These are phyloP conservation scores for Arctia plantaginis DNA, from an alignment of 2,888 invertebrate genomes.

Conservation along the genomic window DNA sequence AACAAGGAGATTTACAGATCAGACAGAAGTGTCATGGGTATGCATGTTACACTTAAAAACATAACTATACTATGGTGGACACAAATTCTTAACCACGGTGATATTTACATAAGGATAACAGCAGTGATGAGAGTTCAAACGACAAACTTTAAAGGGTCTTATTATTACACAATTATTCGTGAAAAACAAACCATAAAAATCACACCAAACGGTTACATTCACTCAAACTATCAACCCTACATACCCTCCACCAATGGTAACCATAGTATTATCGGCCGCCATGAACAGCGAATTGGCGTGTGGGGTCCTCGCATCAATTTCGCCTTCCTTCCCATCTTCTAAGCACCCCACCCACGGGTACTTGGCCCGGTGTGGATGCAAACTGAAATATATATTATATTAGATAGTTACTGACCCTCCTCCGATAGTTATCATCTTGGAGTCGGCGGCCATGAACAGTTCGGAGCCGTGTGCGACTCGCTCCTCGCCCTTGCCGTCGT, in stretches of 20 bases:
- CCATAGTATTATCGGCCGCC: conserved; percentile 97
- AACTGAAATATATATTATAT: conserved; percentile 63
- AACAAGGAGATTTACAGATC: not conserved
- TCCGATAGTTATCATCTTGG: conserved; percentile 97
- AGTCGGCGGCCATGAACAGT: conserved; percentile 98
- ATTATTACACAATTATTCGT: not conserved
- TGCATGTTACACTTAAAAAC: not conserved
- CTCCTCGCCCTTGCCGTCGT: conserved; percentile 83
- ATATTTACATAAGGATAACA: not conserved
- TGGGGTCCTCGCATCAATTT: conserved; percentile 61
- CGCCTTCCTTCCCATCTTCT: conserved; percentile 84
- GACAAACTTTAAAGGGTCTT: not conserved
- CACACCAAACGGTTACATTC: conserved; percentile 20
- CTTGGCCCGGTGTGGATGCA: conserved; percentile 93
- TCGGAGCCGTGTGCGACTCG: conserved; percentile 94
- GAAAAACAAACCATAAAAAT: conserved; percentile 10
- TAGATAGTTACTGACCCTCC: conserved; percentile 91
- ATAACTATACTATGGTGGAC: not conserved
- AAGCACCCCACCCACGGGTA: conserved; percentile 98
- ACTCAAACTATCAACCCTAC: conserved; percentile 61
- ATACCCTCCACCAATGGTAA: conserved; percentile 98
- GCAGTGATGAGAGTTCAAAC: not conserved
- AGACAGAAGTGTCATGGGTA: not conserved
- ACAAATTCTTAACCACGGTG: not conserved
- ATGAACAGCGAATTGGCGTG: conserved; percentile 96